phyloP scores from a whole-genome alignment of 2,888 invertebrate species.

The Dromius quadrimaculatus region DNA sequence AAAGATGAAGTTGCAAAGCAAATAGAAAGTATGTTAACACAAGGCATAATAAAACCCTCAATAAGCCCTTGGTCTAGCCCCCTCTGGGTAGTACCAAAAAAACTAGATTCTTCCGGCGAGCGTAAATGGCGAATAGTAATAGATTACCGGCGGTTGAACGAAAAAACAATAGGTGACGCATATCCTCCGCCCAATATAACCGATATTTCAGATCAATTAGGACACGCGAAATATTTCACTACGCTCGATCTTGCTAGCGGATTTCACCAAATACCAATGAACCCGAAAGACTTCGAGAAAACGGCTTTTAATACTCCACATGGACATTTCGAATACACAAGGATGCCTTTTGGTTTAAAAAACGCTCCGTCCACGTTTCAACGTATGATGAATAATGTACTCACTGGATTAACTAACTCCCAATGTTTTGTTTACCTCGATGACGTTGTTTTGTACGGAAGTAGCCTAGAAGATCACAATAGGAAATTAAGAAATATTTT shows the following conservation, averaged over 20 bases:
- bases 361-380: conserved; percentile 55
- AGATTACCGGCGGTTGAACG: conserved; percentile 58
- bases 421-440: conserved; percentile 61
- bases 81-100: conserved; percentile 47
- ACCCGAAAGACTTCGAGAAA: conserved; percentile 53
- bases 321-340: conserved; percentile 54
- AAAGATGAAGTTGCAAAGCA: conserved; percentile 54
- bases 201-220: conserved; percentile 19
- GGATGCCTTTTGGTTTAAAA: conserved; percentile 56
- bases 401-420: conserved; percentile 59
- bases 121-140: conserved; percentile 60
- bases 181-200: conserved; percentile 9
- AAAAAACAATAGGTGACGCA: conserved; percentile 32
- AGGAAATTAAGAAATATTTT: conserved; percentile 51
- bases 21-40: conserved; percentile 47
- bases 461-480: conserved; percentile 55
- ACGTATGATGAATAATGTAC: conserved; percentile 57
- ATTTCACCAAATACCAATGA: conserved; percentile 56
- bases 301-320: conserved; percentile 54
- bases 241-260: conserved; percentile 54
- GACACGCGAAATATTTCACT: conserved; percentile 16
- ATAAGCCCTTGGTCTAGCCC: conserved; percentile 50
- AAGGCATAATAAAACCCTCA: conserved; percentile 46
- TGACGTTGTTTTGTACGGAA: conserved; percentile 60
- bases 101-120: conserved; percentile 44